Conservation (phyloP, 2,888 invertebrate genomes). For the Gisinianus flammeolus region DNA sequence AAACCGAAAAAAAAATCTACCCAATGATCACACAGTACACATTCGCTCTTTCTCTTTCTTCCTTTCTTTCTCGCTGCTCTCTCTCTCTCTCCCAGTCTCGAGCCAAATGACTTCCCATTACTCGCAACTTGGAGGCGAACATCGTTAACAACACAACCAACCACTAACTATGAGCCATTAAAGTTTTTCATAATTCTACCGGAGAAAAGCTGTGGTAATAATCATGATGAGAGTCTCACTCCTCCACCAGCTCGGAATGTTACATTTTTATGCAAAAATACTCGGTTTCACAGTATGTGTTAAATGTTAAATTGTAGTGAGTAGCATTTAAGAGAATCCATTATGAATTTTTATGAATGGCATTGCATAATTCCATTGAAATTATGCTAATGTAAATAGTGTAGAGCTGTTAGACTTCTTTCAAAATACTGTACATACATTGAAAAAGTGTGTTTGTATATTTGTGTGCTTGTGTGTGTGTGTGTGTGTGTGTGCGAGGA, state of each 20-base stretch:
- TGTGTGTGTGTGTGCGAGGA: background rate
- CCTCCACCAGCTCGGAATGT: background rate
- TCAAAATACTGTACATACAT: too few relatives aligned
- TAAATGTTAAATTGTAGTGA: too few relatives aligned
- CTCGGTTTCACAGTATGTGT: too few relatives aligned
- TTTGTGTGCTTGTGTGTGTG: too few relatives aligned
- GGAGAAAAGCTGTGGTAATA: background rate
- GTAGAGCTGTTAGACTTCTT: too few relatives aligned
- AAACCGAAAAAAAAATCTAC: background rate
- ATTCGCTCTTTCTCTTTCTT: background rate
- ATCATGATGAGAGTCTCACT: background rate
- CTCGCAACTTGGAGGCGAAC: background rate
- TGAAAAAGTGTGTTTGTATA: too few relatives aligned
- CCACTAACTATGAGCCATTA: background rate
- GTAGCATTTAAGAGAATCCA: too few relatives aligned
- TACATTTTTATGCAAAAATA: background rate
- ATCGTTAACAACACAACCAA: background rate
- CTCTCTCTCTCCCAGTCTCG: slow-evolving; percentile 1
- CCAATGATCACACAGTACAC: background rate
- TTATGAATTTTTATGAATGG: too few relatives aligned
- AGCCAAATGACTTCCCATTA: background rate
- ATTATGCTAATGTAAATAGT: too few relatives aligned
- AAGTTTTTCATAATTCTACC: background rate
- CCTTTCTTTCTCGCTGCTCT: too few relatives aligned
- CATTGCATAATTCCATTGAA: too few relatives aligned